Conservation (phyloP, 2,113 vertebrate genomes). For the Muntiacus muntjak region DNA sequence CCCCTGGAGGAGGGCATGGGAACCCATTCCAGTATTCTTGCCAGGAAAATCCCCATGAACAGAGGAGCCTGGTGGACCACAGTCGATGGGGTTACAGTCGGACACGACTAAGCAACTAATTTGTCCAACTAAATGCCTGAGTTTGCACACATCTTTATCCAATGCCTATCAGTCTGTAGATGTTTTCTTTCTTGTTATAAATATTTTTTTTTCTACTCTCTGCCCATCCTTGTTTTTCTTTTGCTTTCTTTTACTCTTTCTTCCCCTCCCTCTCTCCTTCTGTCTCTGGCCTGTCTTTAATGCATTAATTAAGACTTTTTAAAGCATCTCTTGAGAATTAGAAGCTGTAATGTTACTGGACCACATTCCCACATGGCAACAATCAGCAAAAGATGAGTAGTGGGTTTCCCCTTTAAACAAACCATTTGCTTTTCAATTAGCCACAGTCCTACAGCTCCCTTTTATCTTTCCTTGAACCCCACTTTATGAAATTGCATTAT, state of each 20-base stretch:
- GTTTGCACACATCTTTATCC: neutral
- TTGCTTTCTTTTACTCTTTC: neutral
- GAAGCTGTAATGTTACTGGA: neutral
- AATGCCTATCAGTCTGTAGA: neutral
- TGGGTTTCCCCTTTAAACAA: neutral
- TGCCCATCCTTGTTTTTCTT: neutral
- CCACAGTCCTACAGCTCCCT: neutral
- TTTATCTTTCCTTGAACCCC: neutral
- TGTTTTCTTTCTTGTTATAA: neutral
- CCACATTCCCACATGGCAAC: neutral
- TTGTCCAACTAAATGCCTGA: neutral
- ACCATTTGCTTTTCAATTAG: neutral
- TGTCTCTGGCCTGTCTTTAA: neutral
- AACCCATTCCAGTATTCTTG: neutral
- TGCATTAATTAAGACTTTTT: neutral
- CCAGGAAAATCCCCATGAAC: neutral
- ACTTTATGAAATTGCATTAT: neutral
- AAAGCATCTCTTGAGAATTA: neutral
- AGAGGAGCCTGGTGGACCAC: rapidly evolving
- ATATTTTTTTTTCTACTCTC: neutral
- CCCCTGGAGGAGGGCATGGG: neutral
- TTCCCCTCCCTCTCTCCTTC: neutral
- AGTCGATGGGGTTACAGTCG: neutral
- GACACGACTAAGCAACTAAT: neutral
- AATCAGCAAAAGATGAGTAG: neutral